phyloP scores from a whole-genome alignment of 1,140 invertebrate genomes.

The Cydia strobilella region DNA sequence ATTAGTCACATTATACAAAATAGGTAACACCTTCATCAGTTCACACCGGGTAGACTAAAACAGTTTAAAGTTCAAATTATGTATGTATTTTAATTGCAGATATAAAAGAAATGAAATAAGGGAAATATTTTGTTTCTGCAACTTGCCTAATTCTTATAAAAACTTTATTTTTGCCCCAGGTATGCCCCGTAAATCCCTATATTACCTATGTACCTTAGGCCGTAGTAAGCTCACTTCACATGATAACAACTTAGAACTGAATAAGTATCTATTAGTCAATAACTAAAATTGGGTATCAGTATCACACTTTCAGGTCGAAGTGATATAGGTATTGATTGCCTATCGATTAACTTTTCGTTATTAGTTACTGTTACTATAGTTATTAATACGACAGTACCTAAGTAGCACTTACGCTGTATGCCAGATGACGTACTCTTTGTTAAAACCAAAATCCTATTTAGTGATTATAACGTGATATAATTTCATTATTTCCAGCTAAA shows the following conservation, averaged over 20 bases:
- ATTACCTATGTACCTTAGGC: background rate
- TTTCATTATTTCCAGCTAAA: too few species aligned
- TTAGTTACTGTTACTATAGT: background rate
- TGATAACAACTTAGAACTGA: background rate
- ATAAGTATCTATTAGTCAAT: background rate
- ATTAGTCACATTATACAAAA: background rate
- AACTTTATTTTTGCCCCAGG: slow-evolving; percentile 48
- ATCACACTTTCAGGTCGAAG: background rate
- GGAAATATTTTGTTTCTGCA: slow-evolving; percentile 39
- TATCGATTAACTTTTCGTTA: background rate
- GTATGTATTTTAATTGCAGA: slow-evolving; percentile 48
- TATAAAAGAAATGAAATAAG: slow-evolving; percentile 50
- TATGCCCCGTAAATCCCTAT: slow-evolving; percentile 37
- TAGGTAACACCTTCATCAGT: background rate
- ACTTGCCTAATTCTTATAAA: background rate
- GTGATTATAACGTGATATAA: too few species aligned
- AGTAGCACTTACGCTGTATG: too few species aligned
- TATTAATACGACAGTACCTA: too few species aligned
- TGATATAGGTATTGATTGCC: background rate
- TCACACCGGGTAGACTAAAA: background rate
- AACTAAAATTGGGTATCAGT: background rate
- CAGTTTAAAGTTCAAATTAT: slow-evolving; percentile 18
- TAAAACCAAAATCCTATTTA: too few species aligned
- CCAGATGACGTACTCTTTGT: too few species aligned
- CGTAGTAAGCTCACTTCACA: slow-evolving; percentile 23